Conservation (phyloP, 1,140 invertebrate species). For the Dryas iulia region DNA sequence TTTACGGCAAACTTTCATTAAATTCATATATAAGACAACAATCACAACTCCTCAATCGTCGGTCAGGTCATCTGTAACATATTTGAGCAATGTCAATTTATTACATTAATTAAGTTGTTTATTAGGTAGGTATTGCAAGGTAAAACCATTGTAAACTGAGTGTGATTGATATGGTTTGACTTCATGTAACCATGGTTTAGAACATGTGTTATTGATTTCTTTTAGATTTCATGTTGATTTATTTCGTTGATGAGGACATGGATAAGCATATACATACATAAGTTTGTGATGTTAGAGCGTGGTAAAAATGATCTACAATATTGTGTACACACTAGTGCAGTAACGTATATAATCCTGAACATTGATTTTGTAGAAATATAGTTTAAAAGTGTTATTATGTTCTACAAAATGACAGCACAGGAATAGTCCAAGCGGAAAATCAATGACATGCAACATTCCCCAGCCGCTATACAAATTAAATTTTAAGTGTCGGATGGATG, state of each 20-base stretch:
- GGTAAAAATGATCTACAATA: not conserved
- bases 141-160: not conserved
- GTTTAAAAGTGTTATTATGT: not conserved
- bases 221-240: not conserved
- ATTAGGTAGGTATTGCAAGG: not conserved
- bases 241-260: not conserved
- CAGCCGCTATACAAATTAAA: slow-evolving; percentile 74
- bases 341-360: not conserved
- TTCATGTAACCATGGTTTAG: not conserved
- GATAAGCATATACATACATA: not conserved
- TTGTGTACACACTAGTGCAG: not conserved
- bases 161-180: not conserved
- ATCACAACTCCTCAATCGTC: slow-evolving; percentile 46
- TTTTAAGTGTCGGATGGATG: slow-evolving; percentile 72
- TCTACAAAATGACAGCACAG: slow-evolving; percentile 49
- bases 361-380: not conserved
- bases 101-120: slow-evolving; percentile 4
- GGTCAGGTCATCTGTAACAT: slow-evolving; percentile 63
- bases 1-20: not conserved
- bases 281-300: not conserved
- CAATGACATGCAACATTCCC: slow-evolving; percentile 75
- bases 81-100: slow-evolving; percentile 36
- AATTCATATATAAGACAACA: slow-evolving; percentile 3
- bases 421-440: slow-evolving; percentile 35
- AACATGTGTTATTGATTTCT: not conserved